Base-by-base conservation (phyloP, 2,113 vertebrate species). In the Coreoperca whiteheadi region DNA sequence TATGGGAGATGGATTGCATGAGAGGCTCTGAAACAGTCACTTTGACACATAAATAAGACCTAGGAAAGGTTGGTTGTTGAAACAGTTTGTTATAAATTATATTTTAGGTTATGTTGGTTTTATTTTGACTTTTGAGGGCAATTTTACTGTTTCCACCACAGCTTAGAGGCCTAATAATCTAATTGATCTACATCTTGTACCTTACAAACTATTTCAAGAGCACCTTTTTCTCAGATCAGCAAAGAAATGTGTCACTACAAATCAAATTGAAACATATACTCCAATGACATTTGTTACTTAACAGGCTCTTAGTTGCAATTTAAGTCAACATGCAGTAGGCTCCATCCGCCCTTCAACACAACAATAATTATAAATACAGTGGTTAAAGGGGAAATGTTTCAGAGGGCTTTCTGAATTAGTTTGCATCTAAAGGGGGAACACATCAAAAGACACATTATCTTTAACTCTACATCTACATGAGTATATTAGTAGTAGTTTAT, bases 351-450 rank as follows among this genome's bases (percentile, higher is more conserved):
- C 25, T 30, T 67, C 6, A 77, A 61, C 81, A 88, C 59, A 87
- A 85, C 77, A 87, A 51, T 72, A 81, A 72, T 82, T 84, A 81
- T 54, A 83, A 82, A 79, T 79, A 86, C 51, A 84, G 54, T 6
- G n/a, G 70, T 79, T 56, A 54, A 63, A 82, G 41, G 54, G 59
- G 65, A 70, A 78, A 74, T 46, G 60, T n/a, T 83, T 57, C 66
- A 77, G 32, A 69, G 66, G 41, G 50, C 15, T 70, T 70, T 81
- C 69, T 83, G 67, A 74, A 66, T 84, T 69, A 72, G 68, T 85
- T 87, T 86, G 82, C 28, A 85, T 83, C 82, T 88, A 90, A 88
- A 81, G 46, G 69, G 83, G 81, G 67, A 87, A 88, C 76, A 85
- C 81, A 82, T 82, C 51, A 85, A 89, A 90, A 85, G 39, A 84